Base-by-base conservation (phyloP, 2,888 invertebrate species). In the Andricus curvator region DNA sequence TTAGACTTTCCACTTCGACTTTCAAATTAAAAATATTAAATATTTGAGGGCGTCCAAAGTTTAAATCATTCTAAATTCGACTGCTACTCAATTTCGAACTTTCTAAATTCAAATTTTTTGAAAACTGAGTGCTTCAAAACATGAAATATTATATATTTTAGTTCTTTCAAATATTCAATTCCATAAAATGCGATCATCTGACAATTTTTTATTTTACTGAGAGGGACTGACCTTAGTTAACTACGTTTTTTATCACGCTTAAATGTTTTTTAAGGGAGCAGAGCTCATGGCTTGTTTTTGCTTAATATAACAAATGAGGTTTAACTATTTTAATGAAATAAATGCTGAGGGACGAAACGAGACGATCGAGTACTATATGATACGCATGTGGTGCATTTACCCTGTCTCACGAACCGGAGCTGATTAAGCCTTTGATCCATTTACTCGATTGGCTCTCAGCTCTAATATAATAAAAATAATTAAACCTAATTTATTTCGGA, bases 241-340 rank as follows among this genome's bases (percentile, higher is more conserved):
- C 60, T n/a, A 2, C 22, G 3, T 20, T 37, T 66, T 66, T 37
- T n/a, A 20, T 33, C 33, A 5, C 20, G 8, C 1, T 66, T 20
- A n/a, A 66, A 66, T 37, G 25, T 25, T 13, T 9, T 66, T n/a
- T 25, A 68, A 48, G 48, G 70, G 51, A 70, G 20, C 4, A 51
- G 29, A 70, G 29, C 70, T n/a, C 29, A 51, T 51, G 48, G 51
- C 20, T 70, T 70, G 70, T 70, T 70, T 70, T 70, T 51, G 33
- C 51, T 70, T 51, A 29, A 70, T 48, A 51, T 48, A 70, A 60
- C 22, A 8, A 51, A 70, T 48, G 70, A 51, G 20, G 29, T 70
- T 51, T 70, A 70, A 70, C 29, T 70, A 70, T 70, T 70, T 70
- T 70, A 25, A 70, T 70, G 48, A 70, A 29, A 70, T 70, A 25